These are phyloP conservation scores for Narcine bancroftii DNA, from an alignment of 2,113 vertebrate genomes.

Conservation along the genomic window DNA sequence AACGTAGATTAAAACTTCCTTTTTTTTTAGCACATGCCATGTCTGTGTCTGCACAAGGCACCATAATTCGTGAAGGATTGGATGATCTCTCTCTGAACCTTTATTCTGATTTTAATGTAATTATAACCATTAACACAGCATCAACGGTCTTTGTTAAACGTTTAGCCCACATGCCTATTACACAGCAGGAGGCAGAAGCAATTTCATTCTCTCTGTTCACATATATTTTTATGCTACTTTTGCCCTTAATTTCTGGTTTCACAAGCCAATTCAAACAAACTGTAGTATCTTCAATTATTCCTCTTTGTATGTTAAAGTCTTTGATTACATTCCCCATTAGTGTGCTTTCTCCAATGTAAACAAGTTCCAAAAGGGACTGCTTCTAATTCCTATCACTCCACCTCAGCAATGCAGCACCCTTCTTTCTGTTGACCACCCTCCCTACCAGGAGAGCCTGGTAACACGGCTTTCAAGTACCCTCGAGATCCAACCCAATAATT, in stretches of 20 bases:
- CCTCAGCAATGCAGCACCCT: not conserved
- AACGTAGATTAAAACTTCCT: not conserved
- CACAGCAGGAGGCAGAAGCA: not conserved
- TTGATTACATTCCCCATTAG: not conserved
- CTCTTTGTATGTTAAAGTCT: not conserved
- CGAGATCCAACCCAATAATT: not conserved
- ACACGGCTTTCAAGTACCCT: not conserved
- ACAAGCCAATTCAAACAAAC: conserved; percentile 7
- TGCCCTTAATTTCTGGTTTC: not conserved
- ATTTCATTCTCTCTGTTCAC: not conserved
- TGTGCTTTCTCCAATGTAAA: not conserved
- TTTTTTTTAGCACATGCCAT: not conserved
- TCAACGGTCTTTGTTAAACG: not conserved
- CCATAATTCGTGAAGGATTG: not conserved
- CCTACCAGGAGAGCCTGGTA: not conserved
- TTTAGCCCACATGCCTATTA: not conserved
- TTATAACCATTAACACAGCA: not conserved
- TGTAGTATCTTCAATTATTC: not conserved
- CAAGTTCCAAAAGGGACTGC: not conserved
- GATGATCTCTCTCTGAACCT: not conserved
- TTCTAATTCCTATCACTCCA: not conserved
- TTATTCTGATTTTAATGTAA: not conserved
- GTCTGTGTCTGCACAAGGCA: not conserved
- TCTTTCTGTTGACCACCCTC: too few species aligned
- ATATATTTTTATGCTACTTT: not conserved